Evolutionary conservation across 2,113 vertebrate genomes (phyloP), one percentile per base, ranked within the genome.

Genomic region (Microcebus lehilahytsara): DNA sequence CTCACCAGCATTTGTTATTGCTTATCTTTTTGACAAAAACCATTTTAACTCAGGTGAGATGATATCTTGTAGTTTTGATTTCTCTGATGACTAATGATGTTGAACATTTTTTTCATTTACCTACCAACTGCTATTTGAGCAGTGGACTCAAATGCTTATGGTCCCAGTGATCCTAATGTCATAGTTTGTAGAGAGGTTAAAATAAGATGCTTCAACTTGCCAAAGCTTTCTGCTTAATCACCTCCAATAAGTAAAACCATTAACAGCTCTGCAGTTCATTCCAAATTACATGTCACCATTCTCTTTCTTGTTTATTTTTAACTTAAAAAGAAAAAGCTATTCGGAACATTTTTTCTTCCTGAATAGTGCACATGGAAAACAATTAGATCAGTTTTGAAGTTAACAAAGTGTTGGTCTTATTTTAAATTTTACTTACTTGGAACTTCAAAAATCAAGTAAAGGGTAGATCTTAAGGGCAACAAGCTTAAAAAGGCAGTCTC

Each of bases 401-500:
- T 66, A 85, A 49, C 5, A 5, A 62, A 22, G 11, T 85, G 7
- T 69, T 80, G 22, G 30, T 74, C 93, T 93, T 85, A 84, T 79
- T 78, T 96, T 92, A 86, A 78, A 74, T 66, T 93, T 93, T 93
- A 49, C 81, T 93, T 62, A 67, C 72, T 34, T 25, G 22, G 62
- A 87, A 40, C 62, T 74, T 95, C 72, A 75, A 72, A 92, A 96
- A 66, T 66, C 85, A 71, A 19, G 9, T 67, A 58, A 80, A 60
- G 58, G 11, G 5, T 74, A n/a, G 53, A 53, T 66, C 2, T 56
- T 78, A 60, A 66, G 56, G 53, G 17, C 42, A 46, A 46, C 42
- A 46, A 46, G 42, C 42, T 46, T 46, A 46, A 46, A 42, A 90
- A 89, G n/a, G 4, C 69, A 72, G n/a, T 72, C 37, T 40, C 19